A percentile compares a stretch with the other conserved stretches of the same genome.
These are phyloP conservation scores for Scaeva pyrastri DNA, from an alignment of 2,888 invertebrate species.

Conservation along the genomic window DNA sequence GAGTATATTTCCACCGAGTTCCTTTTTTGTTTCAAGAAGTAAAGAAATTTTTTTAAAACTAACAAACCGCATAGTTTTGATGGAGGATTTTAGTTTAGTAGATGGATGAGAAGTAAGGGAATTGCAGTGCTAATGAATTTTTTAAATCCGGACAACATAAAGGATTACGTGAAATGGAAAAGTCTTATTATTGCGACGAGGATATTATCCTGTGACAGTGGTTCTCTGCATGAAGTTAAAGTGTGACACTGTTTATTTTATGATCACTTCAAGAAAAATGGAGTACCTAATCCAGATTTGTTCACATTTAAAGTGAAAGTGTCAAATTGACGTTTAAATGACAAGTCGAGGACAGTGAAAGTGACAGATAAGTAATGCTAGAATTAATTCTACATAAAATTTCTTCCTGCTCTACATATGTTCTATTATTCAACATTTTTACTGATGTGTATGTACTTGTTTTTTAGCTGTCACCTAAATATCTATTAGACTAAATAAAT, in stretches of 20 bases:
- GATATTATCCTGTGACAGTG: conserved; percentile 7
- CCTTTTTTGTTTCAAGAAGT: not conserved
- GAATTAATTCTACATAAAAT: no score
- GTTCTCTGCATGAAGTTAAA: conserved; percentile 13
- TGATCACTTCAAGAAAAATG: conserved; percentile 8
- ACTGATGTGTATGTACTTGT: no score
- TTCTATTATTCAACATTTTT: no score
- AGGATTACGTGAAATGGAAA: conserved; percentile 39
- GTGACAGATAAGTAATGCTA: no score
- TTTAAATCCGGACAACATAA: conserved; percentile 55
- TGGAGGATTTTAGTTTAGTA: no score
- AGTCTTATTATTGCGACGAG: conserved; percentile 25
- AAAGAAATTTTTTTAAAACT: conserved; percentile 12
- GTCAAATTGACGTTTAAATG: no score
- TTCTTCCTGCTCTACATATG: no score
- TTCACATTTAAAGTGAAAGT: no score
- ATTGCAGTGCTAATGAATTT: conserved; percentile 46
- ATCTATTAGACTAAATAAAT: no score
- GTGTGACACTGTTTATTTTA: not conserved
- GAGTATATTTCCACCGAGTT: not conserved
- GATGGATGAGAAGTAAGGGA: not conserved
- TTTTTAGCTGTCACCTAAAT: no score
- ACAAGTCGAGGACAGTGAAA: no score
- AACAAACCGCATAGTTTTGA: not conserved
- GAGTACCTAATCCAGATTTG: no score